A percentile compares a stretch with the other conserved stretches of the same genome.
Evolutionary conservation across 2,888 invertebrate genomes (phyloP).

Genomic region (Perithous albicinctus): DNA sequence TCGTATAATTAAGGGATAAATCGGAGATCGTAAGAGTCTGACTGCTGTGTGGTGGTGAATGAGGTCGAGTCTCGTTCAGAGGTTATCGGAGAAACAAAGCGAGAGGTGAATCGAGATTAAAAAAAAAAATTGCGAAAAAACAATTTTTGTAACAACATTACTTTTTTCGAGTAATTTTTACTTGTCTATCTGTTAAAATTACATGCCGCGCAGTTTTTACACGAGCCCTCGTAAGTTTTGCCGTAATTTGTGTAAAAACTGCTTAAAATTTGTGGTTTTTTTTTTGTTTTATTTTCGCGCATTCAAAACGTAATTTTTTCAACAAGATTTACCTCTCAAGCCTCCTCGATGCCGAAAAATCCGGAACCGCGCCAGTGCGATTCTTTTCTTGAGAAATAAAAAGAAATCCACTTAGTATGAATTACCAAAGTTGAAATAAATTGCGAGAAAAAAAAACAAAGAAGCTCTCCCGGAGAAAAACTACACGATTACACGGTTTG

Average conservation of each 20-base stretch:
- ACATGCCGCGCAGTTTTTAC: no score
- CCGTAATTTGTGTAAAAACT: neutral
- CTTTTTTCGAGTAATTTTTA: neutral
- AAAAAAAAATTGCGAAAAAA: neutral
- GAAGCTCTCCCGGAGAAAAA: slow-evolving; percentile 32
- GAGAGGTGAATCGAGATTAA: slow-evolving; percentile 7
- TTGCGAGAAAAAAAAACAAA: slow-evolving; percentile 38
- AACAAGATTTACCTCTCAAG: slow-evolving; percentile 35
- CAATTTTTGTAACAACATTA: neutral
- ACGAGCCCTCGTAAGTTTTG: neutral
- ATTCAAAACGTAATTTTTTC: neutral
- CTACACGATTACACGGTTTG: slow-evolving; percentile 48
- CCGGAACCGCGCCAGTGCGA: slow-evolving; percentile 22
- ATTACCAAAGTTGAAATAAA: slow-evolving; percentile 40
- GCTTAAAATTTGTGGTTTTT: neutral
- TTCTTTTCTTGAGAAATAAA: slow-evolving; percentile 47
- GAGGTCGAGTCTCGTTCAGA: slow-evolving; percentile 43
- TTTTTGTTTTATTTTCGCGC: no score
- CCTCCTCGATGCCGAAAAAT: slow-evolving; percentile 22
- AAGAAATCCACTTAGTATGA: slow-evolving; percentile 42
- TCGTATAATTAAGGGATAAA: slow-evolving; percentile 72
- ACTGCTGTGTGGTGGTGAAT: slow-evolving; percentile 70
- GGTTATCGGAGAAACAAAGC: neutral
- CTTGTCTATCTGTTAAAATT: neutral
- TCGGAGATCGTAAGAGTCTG: slow-evolving; percentile 79